Base-by-base conservation (phyloP, 2,888 invertebrate genomes). In the Candidula unifasciata region DNA sequence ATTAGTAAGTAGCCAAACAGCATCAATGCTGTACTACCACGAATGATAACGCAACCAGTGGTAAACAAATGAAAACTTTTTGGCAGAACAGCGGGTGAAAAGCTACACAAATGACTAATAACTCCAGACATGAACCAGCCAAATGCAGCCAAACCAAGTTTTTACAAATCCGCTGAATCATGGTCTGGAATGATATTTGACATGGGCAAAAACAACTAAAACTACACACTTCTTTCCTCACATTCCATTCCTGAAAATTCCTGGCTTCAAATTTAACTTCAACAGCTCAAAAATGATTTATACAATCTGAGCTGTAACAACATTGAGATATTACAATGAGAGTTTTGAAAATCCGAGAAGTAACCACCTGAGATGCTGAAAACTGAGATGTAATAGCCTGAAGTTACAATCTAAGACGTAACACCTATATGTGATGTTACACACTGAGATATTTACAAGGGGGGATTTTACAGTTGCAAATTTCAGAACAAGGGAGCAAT, bases 161-260 rank as follows among this genome's bases (percentile, higher is more conserved):
- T 37, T 37, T 73, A 52, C 44, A 73, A 18, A 52, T 73, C n/a
- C 10, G n/a, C 27, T 73, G 44, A 27, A 71, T 44, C n/a, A 73
- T n/a, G 16, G 16, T 73, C 52, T 73, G 73, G 73, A 73, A 73
- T 73, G 73, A 21, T 60, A 60, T 60, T 60, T 60, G 60, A 60
- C n/a, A 60, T 5, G 18, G n/a, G 60, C n/a, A 60, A 60, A 3
- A 60, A 60, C 60, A 13, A 54, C 18, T 10, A 54, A n/a, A 60
- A 60, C 60, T n/a, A 60, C 24, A n/a, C 60, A 60, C 18, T 5
- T n/a, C 21, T n/a, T n/a, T 5, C 10, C 60, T 24, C n/a, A 5
- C 10, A 16, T 24, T 21, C 60, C n/a, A 60, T 24, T 60, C 24
- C n/a, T 18, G 24, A 60, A 3, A 24, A n/a, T 60, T 60, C 21